Conservation (phyloP, 2,888 invertebrate genomes). For the Cosmopolites sordidus region DNA sequence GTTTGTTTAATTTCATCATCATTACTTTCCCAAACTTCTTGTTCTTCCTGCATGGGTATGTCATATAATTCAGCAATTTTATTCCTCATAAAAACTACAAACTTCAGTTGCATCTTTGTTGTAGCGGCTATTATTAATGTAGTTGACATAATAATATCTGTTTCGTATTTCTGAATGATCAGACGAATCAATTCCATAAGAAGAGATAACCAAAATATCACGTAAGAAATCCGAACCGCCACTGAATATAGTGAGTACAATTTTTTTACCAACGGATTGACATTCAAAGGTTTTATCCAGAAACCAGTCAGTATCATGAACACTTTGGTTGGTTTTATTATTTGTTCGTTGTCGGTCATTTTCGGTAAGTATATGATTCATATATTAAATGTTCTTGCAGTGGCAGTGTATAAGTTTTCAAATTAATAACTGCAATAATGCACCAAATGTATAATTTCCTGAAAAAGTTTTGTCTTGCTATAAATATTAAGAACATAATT, state of each 20-base stretch:
- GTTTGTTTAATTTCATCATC: conserved; percentile 4
- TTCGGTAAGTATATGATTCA: no score
- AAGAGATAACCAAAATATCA: background rate
- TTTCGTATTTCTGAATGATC: background rate
- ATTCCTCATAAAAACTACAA: background rate
- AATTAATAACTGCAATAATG: no score
- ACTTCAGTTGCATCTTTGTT: conserved; percentile 1
- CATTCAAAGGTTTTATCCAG: conserved; percentile 3
- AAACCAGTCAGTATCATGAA: conserved; percentile 3
- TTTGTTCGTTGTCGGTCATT: background rate
- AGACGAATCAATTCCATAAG: conserved; percentile 2
- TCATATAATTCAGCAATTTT: conserved; percentile 3
- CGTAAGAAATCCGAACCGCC: background rate
- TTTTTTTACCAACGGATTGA: background rate
- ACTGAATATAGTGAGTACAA: conserved; percentile 1
- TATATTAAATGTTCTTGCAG: no score
- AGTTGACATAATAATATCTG: background rate
- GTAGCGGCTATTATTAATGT: background rate
- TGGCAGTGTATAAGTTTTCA: no score
- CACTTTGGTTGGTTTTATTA: background rate
- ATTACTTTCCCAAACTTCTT: conserved; percentile 7
- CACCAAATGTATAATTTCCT: no score
- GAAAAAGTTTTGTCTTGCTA: no score
- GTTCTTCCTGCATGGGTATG: conserved; percentile 3
- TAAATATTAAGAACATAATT: no score